These are phyloP conservation scores for Microlaimidae sp. DNA, from an alignment of 2,888 invertebrate genomes.

Conservation along the genomic window DNA sequence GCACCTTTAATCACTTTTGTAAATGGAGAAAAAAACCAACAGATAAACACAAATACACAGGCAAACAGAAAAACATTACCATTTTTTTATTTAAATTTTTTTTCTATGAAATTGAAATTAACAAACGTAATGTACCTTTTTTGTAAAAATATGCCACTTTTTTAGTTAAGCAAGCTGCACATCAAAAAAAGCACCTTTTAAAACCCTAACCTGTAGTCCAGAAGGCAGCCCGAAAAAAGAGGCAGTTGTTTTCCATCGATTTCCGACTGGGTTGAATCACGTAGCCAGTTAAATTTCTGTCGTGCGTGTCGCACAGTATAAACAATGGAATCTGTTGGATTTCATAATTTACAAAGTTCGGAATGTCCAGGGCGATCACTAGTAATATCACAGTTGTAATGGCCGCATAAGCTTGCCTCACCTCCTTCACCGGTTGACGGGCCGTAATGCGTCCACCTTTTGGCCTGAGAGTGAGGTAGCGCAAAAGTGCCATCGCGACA, in stretches of 20 bases:
- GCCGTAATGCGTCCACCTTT: not conserved
- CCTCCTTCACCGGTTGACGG: not conserved
- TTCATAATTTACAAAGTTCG: not conserved
- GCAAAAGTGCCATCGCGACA: constrained; percentile 36
- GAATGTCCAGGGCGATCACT: not conserved
- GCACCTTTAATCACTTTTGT: too few relatives aligned
- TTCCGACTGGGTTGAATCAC: too few relatives aligned
- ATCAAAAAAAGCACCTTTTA: too few relatives aligned
- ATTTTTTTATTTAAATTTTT: too few relatives aligned
- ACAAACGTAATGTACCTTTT: too few relatives aligned
- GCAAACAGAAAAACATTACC: too few relatives aligned
- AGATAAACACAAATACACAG: too few relatives aligned
- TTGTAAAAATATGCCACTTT: too few relatives aligned
- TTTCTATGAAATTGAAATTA: too few relatives aligned
- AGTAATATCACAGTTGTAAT: not conserved
- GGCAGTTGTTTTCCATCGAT: not conserved
- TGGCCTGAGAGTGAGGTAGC: constrained; percentile 32
- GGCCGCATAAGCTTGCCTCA: not conserved
- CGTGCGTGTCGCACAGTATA: not conserved
- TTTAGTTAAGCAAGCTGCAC: too few relatives aligned
- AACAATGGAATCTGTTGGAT: not conserved
- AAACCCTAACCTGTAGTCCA: constrained; percentile 2
- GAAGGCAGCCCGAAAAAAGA: not conserved
- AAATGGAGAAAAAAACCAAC: too few relatives aligned
- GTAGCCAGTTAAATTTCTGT: not conserved